Evolutionary conservation across 1,140 invertebrate genomes (phyloP).

Genomic region (Trichonephila clavata): DNA sequence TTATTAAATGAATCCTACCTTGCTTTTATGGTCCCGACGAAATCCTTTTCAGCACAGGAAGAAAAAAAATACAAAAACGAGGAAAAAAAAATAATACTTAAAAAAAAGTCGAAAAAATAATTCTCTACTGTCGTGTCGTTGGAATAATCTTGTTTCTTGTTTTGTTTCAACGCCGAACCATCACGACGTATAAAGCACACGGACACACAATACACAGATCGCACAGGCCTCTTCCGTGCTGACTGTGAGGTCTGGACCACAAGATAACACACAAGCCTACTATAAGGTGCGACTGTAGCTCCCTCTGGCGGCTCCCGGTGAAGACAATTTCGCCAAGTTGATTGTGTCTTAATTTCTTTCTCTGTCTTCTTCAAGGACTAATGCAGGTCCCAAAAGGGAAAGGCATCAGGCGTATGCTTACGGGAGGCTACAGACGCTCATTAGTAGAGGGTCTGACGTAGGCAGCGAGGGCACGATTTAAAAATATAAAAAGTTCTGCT

Average conservation of each 20-base stretch:
- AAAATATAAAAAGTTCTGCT: conserved; percentile 74
- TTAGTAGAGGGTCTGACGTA: conserved; percentile 68
- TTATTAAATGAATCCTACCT: conserved; percentile 39
- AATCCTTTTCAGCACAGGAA: conserved; percentile 70
- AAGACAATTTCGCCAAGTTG: conserved; percentile 41
- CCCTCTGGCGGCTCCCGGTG: conserved; percentile 4
- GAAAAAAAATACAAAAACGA: conserved; percentile 49
- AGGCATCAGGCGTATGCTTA: conserved; percentile 58
- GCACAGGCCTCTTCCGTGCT: conserved; percentile 53
- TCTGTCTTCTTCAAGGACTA: conserved; percentile 56
- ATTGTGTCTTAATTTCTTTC: conserved; percentile 72
- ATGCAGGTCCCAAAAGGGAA: conserved; percentile 65
- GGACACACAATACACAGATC: conserved; percentile 61
- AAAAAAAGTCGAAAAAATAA: conserved; percentile 65
- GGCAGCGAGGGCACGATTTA: conserved; percentile 66
- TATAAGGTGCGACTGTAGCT: conserved; percentile 66
- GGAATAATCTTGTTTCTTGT: conserved; percentile 47
- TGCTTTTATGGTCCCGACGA: conserved; percentile 67
- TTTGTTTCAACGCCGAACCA: conserved; percentile 62
- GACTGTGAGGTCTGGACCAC: conserved; percentile 69
- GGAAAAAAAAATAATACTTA: conserved; percentile 14
- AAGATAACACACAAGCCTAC: conserved; percentile 43
- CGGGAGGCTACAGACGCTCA: conserved; percentile 38
- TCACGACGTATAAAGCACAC: conserved; percentile 60
- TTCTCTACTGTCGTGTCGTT: conserved; percentile 30